Conservation (phyloP, 2,797 vertebrate species). For the Enteromius anoplus region DNA sequence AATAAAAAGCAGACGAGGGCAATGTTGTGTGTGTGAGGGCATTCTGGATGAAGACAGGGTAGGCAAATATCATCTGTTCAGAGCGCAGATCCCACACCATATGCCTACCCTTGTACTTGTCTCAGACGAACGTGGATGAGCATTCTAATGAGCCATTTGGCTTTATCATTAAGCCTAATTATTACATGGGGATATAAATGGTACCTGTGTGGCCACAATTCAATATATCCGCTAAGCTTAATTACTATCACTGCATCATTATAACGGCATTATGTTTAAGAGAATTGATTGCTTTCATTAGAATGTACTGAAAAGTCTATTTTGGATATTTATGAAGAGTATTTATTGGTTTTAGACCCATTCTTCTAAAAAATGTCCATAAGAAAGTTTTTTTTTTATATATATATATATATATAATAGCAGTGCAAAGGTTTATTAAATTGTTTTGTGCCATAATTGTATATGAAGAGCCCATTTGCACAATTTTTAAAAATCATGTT, state of each 20-base stretch:
- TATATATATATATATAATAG: no score
- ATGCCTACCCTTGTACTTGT: conserved; percentile 61
- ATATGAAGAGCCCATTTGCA: neutral
- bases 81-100: conserved; percentile 66
- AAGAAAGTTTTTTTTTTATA: no score
- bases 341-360: neutral
- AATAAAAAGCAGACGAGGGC: conserved; percentile 32
- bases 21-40: conserved; percentile 24
- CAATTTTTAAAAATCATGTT: no score
- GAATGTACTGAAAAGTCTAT: conserved; percentile 55
- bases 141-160: conserved; percentile 77
- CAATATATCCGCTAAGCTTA: conserved; percentile 68
- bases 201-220: conserved; percentile 72
- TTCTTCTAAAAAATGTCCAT: neutral
- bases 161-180: conserved; percentile 77
- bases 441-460: neutral
- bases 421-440: neutral
- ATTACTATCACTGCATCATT: conserved; percentile 68
- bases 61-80: conserved; percentile 64
- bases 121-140: conserved; percentile 65
- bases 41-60: conserved; percentile 54
- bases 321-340: neutral
- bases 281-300: conserved; percentile 73
- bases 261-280: conserved; percentile 69
- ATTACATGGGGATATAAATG: conserved; percentile 73